phyloP scores from a whole-genome alignment of 92 coral and sea anemone genomes.

The Chrysogorgia sp. region DNA sequence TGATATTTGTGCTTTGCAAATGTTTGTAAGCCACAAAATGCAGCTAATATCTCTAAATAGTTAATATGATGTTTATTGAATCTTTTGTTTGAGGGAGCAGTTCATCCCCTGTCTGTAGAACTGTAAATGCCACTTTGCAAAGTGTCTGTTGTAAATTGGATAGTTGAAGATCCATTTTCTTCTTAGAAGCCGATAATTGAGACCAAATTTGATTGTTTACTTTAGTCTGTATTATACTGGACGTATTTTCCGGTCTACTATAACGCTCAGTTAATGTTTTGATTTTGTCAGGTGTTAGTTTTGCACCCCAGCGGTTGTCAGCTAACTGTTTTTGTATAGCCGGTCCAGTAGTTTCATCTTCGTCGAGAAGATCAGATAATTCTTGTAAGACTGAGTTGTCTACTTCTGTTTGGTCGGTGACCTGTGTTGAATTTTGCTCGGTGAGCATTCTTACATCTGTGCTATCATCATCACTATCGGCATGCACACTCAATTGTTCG shows the following conservation, averaged over 20 bases:
- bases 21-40: no score
- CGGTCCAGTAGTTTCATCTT: neutral
- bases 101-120: neutral
- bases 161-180: neutral
- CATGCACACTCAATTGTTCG: conserved; percentile 17
- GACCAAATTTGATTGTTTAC: conserved; percentile 6
- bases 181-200: neutral
- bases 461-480: neutral
- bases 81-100: neutral
- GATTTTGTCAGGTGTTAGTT: neutral
- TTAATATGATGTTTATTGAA: neutral
- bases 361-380: neutral
- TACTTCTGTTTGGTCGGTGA: neutral
- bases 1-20: no score
- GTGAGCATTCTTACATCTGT: conserved; percentile 1
- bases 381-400: neutral
- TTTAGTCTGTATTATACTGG: neutral
- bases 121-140: neutral
- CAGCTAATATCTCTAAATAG: no score
- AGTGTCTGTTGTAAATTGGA: neutral
- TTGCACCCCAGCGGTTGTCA: conserved; percentile 10
- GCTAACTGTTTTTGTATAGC: neutral
- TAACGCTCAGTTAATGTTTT: conserved; percentile 5
- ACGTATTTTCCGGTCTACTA: neutral
- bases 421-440: neutral